These are phyloP conservation scores for Lepetodrilus schrolli DNA, from an alignment of 2,888 invertebrate genomes.

Conservation along the genomic window DNA sequence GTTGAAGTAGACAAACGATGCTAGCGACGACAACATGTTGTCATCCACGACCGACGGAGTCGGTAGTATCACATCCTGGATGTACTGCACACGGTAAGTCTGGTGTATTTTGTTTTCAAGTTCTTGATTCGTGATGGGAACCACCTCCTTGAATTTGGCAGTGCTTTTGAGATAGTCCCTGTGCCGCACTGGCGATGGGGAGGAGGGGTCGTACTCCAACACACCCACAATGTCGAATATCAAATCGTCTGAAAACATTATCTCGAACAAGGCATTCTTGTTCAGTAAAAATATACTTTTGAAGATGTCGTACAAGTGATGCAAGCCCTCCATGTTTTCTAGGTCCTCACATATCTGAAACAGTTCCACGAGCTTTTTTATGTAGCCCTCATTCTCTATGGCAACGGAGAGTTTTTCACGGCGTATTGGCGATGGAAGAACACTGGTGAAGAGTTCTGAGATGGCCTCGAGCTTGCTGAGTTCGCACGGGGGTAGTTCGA, in stretches of 20 bases:
- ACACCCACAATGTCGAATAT: conserved; percentile 95
- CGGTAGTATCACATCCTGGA: conserved; percentile 96
- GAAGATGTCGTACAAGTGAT: conserved; percentile 96
- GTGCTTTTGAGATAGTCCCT: conserved; percentile 95
- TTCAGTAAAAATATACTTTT: conserved; percentile 99
- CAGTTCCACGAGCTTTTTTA: conserved; percentile 92
- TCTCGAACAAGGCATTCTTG: conserved; percentile 96
- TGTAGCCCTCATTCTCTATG: conserved; percentile 94
- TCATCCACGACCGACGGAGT: conserved; percentile 99
- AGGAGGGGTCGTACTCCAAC: conserved; percentile 94
- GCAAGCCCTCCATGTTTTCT: conserved; percentile 91
- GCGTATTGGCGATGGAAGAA: conserved; percentile 88
- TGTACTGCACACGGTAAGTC: conserved; percentile 99
- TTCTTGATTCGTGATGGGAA: conserved; percentile 95
- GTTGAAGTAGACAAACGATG: conserved; percentile 99
- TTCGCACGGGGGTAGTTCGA: conserved; percentile 96
- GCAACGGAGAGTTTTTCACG: conserved; percentile 96
- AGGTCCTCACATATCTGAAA: conserved; percentile 98
- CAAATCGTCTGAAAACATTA: conserved; percentile 95
- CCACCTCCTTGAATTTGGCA: conserved; percentile 82
- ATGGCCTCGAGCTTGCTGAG: conserved; percentile 94
- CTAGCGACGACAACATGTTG: conserved; percentile 96
- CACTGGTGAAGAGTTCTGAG: conserved; percentile 81
- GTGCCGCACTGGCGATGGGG: conserved; percentile 81
- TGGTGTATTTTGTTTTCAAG: conserved; percentile 98